Evolutionary conservation across 2,888 invertebrate genomes (phyloP).

Genomic region (Scrobipalpa atriplicella): DNA sequence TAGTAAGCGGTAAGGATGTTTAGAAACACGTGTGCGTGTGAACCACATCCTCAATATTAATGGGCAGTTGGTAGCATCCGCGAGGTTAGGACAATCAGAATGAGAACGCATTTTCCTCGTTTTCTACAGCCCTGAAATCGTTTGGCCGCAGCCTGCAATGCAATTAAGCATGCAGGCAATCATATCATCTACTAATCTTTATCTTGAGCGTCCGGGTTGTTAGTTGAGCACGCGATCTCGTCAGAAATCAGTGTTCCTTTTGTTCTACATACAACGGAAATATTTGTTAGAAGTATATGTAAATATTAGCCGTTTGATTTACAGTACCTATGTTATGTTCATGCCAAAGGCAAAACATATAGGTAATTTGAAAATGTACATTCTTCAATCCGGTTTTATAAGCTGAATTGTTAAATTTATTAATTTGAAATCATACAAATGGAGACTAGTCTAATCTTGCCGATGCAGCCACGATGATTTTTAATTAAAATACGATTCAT

Average conservation of each 20-base stretch:
- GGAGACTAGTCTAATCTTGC: no score
- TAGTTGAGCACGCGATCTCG: conserved; percentile 12
- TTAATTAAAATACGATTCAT: no score
- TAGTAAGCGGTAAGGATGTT: conserved; percentile 40
- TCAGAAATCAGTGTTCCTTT: background rate
- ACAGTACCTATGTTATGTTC: no score
- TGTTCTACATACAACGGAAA: background rate
- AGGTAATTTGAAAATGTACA: no score
- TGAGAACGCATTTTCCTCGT: conserved; percentile 60
- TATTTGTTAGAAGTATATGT: background rate
- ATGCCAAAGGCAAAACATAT: no score
- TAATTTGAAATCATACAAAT: no score
- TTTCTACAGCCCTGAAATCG: conserved; percentile 55
- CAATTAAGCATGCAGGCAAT: conserved; percentile 25
- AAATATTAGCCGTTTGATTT: no score
- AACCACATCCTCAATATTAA: conserved; percentile 40
- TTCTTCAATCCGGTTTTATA: no score
- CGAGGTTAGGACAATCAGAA: conserved; percentile 53
- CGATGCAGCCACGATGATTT: no score
- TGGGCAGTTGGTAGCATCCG: conserved; percentile 39
- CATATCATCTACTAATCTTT: conserved; percentile 24
- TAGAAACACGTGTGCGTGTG: conserved; percentile 42
- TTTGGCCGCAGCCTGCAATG: background rate
- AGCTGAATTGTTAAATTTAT: no score
- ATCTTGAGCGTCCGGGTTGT: conserved; percentile 2